Base-by-base conservation (phyloP, 64 coral and sea anemone species). In the Trachythela sp. region DNA sequence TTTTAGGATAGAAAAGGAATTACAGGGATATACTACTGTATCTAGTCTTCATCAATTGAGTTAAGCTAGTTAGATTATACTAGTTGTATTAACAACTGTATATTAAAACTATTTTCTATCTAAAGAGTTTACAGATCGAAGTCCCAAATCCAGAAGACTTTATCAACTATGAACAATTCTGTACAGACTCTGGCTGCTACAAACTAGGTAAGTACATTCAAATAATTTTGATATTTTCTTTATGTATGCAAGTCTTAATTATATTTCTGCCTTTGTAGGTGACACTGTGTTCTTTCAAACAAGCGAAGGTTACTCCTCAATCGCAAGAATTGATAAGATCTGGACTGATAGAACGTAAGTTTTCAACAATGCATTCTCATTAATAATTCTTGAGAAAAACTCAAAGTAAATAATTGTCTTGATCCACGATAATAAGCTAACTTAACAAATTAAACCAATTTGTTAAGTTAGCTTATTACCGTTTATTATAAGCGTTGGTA, bases 341-440 rank as follows among this genome's bases (percentile, higher is more conserved):
- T 97, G 95, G 95, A 94, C 95, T n/a, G 95, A 97, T 67, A 92
- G 85, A 91, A 89, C 87, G 92, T 94, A 90, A 51, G 92, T 51
- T 64, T 64, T 6, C 3, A n/a, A 64, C 42, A 11, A 45, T n/a
- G n/a, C n/a, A n/a, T n/a, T n/a, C n/a, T n/a, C n/a, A n/a, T n/a
- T n/a, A n/a, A n/a, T n/a, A n/a, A n/a, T n/a, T n/a, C n/a, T n/a
- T n/a, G n/a, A n/a, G n/a, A n/a, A n/a, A n/a, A n/a, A n/a, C n/a
- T n/a, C n/a, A n/a, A n/a, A n/a, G n/a, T n/a, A n/a, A n/a, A n/a
- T n/a, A n/a, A n/a, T n/a, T n/a, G n/a, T n/a, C n/a, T n/a, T n/a
- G n/a, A n/a, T n/a, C n/a, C n/a, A n/a, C n/a, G n/a, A n/a, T n/a
- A n/a, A n/a, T n/a, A n/a, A n/a, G n/a, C n/a, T n/a, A n/a, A n/a